Conservation (phyloP, 2,888 invertebrate species). For the Phania funesta region DNA sequence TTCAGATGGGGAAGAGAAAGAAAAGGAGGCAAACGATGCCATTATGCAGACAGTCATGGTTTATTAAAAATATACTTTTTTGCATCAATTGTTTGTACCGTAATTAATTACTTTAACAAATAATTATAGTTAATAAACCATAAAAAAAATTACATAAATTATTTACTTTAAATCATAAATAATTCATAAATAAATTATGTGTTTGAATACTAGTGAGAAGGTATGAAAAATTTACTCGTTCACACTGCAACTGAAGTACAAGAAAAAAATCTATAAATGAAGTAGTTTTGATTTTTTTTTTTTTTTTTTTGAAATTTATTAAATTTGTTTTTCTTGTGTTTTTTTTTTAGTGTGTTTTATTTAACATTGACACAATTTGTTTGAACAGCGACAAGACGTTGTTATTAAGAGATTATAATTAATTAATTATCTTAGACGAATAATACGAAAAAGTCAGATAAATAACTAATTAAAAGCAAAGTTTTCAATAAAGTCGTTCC, state of each 20-base stretch:
- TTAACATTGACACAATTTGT: slow-evolving; percentile 67
- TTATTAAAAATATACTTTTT: slow-evolving; percentile 16
- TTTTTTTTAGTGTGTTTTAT: slow-evolving; percentile 20
- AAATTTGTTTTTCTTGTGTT: not conserved
- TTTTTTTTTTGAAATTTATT: not conserved
- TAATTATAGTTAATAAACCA: slow-evolving; percentile 51
- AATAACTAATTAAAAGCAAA: not conserved
- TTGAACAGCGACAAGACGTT: slow-evolving; percentile 16
- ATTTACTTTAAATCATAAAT: slow-evolving; percentile 46
- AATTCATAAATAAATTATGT: slow-evolving; percentile 53
- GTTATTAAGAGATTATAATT: slow-evolving; percentile 44
- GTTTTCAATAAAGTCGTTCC: not conserved
- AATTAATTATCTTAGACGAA: slow-evolving; percentile 18
- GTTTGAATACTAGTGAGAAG: not conserved
- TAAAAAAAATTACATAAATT: slow-evolving; percentile 18
- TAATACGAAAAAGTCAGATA: slow-evolving; percentile 14
- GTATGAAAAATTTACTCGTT: slow-evolving; percentile 12
- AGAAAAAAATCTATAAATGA: not conserved
- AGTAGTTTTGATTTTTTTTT: slow-evolving; percentile 10
- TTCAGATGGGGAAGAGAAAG: not conserved
- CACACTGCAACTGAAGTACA: slow-evolving; percentile 28
- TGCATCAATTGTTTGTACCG: slow-evolving; percentile 12
- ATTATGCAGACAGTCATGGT: slow-evolving; percentile 14
- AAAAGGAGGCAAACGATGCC: slow-evolving; percentile 31
- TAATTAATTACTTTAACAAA: slow-evolving; percentile 59